These are phyloP conservation scores for Drosophila incognita DNA, from an alignment of 2,888 invertebrate genomes.

Conservation along the genomic window DNA sequence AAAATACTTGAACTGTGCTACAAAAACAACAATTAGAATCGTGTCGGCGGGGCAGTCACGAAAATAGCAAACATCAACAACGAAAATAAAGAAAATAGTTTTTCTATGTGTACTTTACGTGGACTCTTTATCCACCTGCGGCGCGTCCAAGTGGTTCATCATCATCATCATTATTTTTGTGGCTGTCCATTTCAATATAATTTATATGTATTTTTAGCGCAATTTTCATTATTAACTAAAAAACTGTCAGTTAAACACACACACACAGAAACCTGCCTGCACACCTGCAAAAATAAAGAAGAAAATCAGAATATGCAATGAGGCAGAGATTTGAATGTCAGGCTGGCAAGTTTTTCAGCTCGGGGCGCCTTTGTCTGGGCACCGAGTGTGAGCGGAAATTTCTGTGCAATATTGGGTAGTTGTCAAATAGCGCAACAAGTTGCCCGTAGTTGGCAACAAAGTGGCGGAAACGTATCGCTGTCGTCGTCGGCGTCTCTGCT, in stretches of 20 bases:
- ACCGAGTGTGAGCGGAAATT: constrained; percentile 62
- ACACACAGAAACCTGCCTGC: constrained; percentile 14
- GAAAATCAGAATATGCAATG: constrained; percentile 23
- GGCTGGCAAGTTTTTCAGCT: constrained; percentile 50
- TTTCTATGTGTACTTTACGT: constrained; percentile 28
- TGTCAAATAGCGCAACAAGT: constrained; percentile 71
- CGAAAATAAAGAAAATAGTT: constrained; percentile 12
- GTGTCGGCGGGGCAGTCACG: constrained; percentile 14
- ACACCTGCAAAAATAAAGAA: constrained; percentile 8
- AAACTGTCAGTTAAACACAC: constrained; percentile 65
- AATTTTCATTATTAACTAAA: constrained; percentile 72
- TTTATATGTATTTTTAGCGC: constrained; percentile 54
- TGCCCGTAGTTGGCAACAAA: constrained; percentile 65
- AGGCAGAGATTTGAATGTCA: constrained; percentile 69
- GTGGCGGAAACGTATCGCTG: constrained; percentile 78
- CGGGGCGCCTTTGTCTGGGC: constrained; percentile 16
- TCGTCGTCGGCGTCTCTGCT: constrained; percentile 35
- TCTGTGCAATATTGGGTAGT: constrained; percentile 58
- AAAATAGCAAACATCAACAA: constrained; percentile 49
- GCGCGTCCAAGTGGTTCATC: constrained; percentile 34
- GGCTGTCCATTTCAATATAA: constrained; percentile 55
- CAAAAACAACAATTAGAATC: constrained; percentile 28
- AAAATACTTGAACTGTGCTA: constrained; percentile 56
- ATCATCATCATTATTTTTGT: constrained; percentile 22
- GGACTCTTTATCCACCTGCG: constrained; percentile 42